A percentile compares a stretch with the other conserved stretches of the same genome.
Evolutionary conservation across 2,113 vertebrate genomes (phyloP).

Genomic region (Varanus komodoensis): DNA sequence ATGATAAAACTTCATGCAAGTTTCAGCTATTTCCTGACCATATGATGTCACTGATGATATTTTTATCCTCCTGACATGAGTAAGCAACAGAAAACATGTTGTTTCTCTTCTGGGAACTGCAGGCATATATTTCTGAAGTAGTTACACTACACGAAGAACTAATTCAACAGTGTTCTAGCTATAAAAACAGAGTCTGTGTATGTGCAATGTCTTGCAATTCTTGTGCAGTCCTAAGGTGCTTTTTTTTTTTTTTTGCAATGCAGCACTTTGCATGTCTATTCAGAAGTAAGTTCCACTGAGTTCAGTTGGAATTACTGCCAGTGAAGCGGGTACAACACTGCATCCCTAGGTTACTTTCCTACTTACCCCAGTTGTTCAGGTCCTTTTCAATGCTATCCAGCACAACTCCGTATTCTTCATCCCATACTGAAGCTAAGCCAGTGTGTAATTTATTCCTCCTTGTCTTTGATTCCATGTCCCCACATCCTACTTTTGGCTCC

Average conservation of each 20-base stretch:
- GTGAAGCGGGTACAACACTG: too few species aligned
- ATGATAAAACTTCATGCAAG: background rate
- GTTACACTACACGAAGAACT: background rate
- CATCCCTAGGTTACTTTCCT: background rate
- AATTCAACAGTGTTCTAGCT: background rate
- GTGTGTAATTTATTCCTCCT: background rate
- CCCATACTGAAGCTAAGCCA: background rate
- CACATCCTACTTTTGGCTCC: background rate
- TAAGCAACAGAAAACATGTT: slow-evolving; percentile 48
- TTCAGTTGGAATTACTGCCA: too few species aligned
- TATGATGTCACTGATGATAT: background rate
- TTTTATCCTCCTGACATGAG: slow-evolving; percentile 43
- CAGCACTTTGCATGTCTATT: too few species aligned
- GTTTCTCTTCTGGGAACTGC: background rate
- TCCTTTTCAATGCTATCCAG: background rate
- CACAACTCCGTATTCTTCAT: background rate
- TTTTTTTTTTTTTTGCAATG: background rate
- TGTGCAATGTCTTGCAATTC: background rate
- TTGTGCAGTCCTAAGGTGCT: background rate
- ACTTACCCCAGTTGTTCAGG: background rate
- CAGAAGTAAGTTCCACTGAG: too few species aligned
- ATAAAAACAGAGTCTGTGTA: background rate
- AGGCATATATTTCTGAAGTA: background rate
- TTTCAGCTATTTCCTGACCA: background rate
- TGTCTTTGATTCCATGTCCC: background rate